Conservation (phyloP, 2,797 vertebrate genomes). For the Amblyraja radiata region DNA sequence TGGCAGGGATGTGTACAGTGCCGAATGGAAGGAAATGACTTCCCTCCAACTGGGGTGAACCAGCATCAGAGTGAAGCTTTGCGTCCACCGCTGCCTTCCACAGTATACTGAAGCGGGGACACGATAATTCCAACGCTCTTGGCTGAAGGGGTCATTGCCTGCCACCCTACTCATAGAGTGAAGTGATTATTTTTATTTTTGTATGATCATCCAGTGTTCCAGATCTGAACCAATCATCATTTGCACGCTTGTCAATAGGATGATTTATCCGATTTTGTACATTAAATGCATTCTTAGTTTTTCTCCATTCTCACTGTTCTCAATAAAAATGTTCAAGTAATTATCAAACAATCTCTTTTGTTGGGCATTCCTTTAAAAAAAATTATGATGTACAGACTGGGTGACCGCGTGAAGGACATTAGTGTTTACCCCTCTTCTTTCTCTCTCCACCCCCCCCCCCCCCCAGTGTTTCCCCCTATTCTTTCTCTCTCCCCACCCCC, state of each 20-base stretch:
- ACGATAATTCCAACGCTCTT: background rate
- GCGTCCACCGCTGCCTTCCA: too few species aligned
- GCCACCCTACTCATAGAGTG: background rate
- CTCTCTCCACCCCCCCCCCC: too few species aligned
- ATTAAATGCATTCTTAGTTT: background rate
- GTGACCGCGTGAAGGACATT: too few species aligned
- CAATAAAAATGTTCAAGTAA: conserved; percentile 34
- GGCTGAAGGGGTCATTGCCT: background rate
- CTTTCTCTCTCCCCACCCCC: too few species aligned
- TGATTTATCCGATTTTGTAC: background rate
- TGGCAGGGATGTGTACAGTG: background rate
- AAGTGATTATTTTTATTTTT: conserved; percentile 13
- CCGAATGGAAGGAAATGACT: conserved; percentile 5
- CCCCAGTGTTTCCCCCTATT: too few species aligned
- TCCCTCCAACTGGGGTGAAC: background rate
- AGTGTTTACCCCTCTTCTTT: too few species aligned
- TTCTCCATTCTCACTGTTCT: background rate
- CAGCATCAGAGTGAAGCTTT: background rate
- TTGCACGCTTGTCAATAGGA: background rate
- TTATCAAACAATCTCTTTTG: background rate
- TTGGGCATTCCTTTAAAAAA: background rate
- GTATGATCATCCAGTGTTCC: conserved; percentile 13
- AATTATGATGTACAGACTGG: background rate
- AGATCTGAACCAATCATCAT: background rate
- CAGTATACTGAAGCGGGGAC: background rate